phyloP scores from a whole-genome alignment of 2,797 vertebrate genomes.

The Melanotaenia parkinsoni region DNA sequence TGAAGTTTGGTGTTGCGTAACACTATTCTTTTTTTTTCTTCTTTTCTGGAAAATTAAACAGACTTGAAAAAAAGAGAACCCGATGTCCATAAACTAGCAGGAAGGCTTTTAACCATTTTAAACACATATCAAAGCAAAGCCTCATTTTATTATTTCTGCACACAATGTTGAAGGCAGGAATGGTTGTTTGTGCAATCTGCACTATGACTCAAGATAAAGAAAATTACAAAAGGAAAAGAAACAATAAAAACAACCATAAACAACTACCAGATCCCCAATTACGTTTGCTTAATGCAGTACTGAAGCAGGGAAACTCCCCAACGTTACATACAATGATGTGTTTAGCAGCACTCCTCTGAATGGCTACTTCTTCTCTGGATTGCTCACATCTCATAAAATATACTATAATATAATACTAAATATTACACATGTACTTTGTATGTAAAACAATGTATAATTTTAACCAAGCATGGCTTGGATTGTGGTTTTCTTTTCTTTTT shows the following conservation, averaged over 20 bases:
- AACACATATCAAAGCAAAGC: not conserved
- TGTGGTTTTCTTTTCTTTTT: not conserved
- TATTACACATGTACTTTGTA: not conserved
- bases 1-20: not conserved
- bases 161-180: not conserved
- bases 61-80: not conserved
- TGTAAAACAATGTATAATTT: not conserved
- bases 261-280: not conserved
- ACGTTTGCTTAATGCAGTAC: not conserved
- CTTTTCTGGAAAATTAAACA: not conserved
- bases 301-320: conserved; percentile 2
- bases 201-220: not conserved
- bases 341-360: not conserved
- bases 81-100: not conserved
- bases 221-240: not conserved
- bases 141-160: not conserved
- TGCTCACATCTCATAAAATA: not conserved
- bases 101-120: not conserved
- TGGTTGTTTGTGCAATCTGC: not conserved
- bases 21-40: not conserved
- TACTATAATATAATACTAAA: not conserved
- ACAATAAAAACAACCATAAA: not conserved
- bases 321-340: not conserved
- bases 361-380: not conserved
- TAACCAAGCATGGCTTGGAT: not conserved